These are phyloP conservation scores for Apostichopus californicus DNA, from an alignment of 35 echinoderm and acorn worm genomes.

Conservation along the genomic window DNA sequence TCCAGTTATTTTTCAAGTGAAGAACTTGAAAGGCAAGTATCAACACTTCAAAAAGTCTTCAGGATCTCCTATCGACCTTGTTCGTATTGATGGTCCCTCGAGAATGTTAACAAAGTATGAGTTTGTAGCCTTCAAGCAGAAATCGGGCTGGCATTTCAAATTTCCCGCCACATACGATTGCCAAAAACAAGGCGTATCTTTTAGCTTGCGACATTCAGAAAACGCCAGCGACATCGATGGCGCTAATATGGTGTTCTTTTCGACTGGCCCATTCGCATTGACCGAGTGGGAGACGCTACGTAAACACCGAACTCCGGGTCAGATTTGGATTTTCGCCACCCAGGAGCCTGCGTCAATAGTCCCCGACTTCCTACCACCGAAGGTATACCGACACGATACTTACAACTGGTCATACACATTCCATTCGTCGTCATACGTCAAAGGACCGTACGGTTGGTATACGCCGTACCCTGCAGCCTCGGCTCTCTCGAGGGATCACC, in stretches of 20 bases:
- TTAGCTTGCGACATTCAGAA: not conserved
- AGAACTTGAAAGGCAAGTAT: too few relatives aligned
- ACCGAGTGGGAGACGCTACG: conserved; percentile 1
- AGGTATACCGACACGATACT: not conserved
- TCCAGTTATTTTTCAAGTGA: too few relatives aligned
- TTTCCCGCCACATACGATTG: not conserved
- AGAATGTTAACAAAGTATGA: not conserved
- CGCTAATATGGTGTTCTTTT: conserved; percentile 1
- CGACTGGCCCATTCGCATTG: not conserved
- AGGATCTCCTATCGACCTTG: too few relatives aligned
- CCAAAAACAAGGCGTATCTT: not conserved
- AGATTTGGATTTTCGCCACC: conserved; percentile 31
- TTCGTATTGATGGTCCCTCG: too few relatives aligned
- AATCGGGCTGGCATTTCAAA: conserved; percentile 6
- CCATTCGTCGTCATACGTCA: conserved; percentile 12
- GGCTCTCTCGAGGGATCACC: not conserved
- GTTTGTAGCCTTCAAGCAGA: conserved; percentile 17
- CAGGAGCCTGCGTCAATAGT: conserved; percentile 33
- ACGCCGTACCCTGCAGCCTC: not conserved
- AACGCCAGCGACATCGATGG: not conserved
- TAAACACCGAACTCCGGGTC: not conserved
- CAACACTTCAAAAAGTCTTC: too few relatives aligned
- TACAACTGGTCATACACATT: conserved; percentile 43
- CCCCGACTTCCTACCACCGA: conserved; percentile 26
- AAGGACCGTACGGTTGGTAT: conserved; percentile 36